Evolutionary conservation across 1,140 invertebrate species (phyloP), one percentile per base, ranked within the genome.

Genomic region (Drosophila melanogaster): DNA sequence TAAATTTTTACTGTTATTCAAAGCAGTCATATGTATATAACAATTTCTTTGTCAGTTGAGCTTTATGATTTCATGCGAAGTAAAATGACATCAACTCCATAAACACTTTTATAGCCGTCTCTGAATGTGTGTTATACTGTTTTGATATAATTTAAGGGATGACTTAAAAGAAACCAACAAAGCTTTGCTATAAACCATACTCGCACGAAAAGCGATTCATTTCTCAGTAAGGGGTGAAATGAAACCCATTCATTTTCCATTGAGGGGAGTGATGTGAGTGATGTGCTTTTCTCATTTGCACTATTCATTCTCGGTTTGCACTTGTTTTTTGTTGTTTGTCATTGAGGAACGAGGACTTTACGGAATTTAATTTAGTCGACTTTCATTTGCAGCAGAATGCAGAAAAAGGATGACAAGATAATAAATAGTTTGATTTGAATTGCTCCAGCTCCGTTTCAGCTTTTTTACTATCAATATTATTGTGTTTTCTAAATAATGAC

Each of bases 351-450:
- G 57, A 55, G 41, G 54, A 50, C 43, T 72, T 73, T 33, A 50
- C 19, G 71, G 69, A 74, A 62, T 74, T 74, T 74, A 74, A 73
- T 74, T 74, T 74, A 62, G 57, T 74, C 60, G 71, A 73, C 71
- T 62, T 74, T 74, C 70, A 73, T 73, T 62, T 54, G 64, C 66
- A 70, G 66, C 43, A 30, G n/a, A 33, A 56, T 14, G 37, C 26
- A 55, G 51, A 73, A 55, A 73, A 33, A 41, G 41, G 35, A 54
- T 38, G 51, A 22, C 70, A 73, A 38, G 57, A 73, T 74, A 74
- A 74, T 74, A 74, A 62, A 74, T 74, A 73, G 71, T 38, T 74
- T 73, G 43, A 73, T 72, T 74, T 50, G 57, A 56, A 74, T 74
- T 75, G 57, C 70, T 50, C 12, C n/a, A 50, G 41, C 17, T 44